Evolutionary conservation across 2,797 vertebrate genomes (phyloP), one percentile per base, ranked within the genome.

Genomic region (Helostoma temminkii): DNA sequence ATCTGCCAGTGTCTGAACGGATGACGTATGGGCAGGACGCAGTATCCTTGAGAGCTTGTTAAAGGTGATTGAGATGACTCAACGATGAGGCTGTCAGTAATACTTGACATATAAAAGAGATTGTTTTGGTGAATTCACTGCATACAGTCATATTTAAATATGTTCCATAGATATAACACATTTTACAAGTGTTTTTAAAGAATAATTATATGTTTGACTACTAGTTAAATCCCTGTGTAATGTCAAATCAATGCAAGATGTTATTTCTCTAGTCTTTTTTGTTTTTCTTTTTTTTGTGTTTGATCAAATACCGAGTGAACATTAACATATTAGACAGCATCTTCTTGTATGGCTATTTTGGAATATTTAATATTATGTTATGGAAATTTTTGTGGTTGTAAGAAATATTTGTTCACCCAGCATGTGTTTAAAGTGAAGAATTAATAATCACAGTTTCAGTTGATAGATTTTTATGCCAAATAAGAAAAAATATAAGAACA

Each of bases 21-120:
- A 86, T 89, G 91, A 93, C 84, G 78, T 80, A 91, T 91, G 79
- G 62, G 80, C 84, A 59, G 64, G 71, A 66, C 52, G 65, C 26
- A n/a, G 66, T 80, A 69, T 91, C 89, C 88, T 91, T 89, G 88
- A 90, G 83, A 88, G 89, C 91, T 92, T 89, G 91, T 93, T 93
- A 93, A 82, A 89, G 85, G 90, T 91, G 91, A 92, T 90, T 62
- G 89, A 92, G 83, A 88, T 48, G 84, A 59, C 68, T 82, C 75
- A 0, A n/a, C 56, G 72, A 83, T 57, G 55, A 80, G 34, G 58
- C 76, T 30, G 67, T 83, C 59, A 22, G 64, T 84, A 72, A 85
- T 10, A 64, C 72, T 36, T 15, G 62, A 66, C 78, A 66, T 65
- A 56, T 49, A 61, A 56, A 75, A 79, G 70, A 61, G 69, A 22